phyloP scores from a whole-genome alignment of 2,797 vertebrate genomes.

The Poecilia velifera region DNA sequence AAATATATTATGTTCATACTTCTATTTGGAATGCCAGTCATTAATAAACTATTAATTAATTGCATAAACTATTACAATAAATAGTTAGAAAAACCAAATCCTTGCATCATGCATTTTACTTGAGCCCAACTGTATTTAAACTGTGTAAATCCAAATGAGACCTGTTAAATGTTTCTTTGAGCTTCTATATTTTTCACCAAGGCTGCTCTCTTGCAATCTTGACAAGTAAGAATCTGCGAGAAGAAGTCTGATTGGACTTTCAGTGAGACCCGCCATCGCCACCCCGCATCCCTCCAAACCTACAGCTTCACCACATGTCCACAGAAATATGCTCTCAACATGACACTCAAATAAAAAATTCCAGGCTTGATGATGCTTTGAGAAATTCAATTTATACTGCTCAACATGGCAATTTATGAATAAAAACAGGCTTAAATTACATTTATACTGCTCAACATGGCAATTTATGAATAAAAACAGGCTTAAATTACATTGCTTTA shows the following conservation, averaged over 20 bases:
- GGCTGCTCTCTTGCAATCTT: not conserved
- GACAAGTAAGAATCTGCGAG: too few relatives aligned
- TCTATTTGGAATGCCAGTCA: not conserved
- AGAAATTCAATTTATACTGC: not conserved
- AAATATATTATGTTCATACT: not conserved
- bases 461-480: not conserved
- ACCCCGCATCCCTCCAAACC: fast-evolving
- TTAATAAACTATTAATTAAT: not conserved
- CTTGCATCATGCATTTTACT: not conserved
- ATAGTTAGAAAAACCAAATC: not conserved
- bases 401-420: not conserved
- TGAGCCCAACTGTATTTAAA: not conserved
- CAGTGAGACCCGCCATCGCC: not conserved
- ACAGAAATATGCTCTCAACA: not conserved
- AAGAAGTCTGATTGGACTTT: not conserved
- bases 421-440: not conserved
- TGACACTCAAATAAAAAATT: not conserved
- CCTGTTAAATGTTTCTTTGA: not conserved
- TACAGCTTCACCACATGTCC: not conserved
- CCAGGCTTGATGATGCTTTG: not conserved
- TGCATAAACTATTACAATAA: not conserved
- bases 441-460: too few relatives aligned
- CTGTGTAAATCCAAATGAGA: not conserved
- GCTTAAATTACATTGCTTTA: not conserved
- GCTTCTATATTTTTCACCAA: not conserved